A percentile compares a stretch with the other conserved stretches of the same genome.
phyloP scores from a whole-genome alignment of 2,888 invertebrate species.

The Brachynemurus nebulosus region DNA sequence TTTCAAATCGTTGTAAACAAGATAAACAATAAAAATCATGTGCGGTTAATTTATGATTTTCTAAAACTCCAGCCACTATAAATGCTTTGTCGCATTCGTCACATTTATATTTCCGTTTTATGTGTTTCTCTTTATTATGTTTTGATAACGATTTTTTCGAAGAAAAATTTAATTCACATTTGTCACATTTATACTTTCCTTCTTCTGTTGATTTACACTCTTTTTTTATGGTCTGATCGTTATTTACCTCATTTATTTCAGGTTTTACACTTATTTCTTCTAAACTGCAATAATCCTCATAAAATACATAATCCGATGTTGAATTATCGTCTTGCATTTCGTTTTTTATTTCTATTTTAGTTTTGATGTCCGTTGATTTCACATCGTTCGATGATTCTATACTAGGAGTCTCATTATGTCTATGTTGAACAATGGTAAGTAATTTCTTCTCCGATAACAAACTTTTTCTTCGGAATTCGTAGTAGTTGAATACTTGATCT shows the following conservation, averaged over 20 bases:
- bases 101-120: conserved; percentile 5
- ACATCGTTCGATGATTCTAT: background rate
- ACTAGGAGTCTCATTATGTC: background rate
- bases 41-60: conserved; percentile 4
- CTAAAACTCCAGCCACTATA: conserved; percentile 1
- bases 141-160: background rate
- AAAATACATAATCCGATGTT: background rate
- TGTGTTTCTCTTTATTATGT: background rate
- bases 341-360: background rate
- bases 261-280: background rate
- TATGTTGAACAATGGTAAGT: background rate
- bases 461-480: conserved; percentile 2
- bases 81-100: conserved; percentile 4
- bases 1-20: conserved; percentile 4
- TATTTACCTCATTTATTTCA: no score
- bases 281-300: background rate
- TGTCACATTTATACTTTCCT: background rate
- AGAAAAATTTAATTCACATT: background rate
- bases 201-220: background rate
- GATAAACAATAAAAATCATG: conserved; percentile 4
- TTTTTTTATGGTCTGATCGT: background rate
- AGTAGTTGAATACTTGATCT: conserved; percentile 35
- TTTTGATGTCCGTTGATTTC: no score
- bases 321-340: background rate
- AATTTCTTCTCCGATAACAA: conserved; percentile 2